Percentiles rank a stretch among this genome's conserved stretches.
Evolutionary conservation across 2,113 vertebrate species (phyloP).

Genomic region (Scopus umbretta): DNA sequence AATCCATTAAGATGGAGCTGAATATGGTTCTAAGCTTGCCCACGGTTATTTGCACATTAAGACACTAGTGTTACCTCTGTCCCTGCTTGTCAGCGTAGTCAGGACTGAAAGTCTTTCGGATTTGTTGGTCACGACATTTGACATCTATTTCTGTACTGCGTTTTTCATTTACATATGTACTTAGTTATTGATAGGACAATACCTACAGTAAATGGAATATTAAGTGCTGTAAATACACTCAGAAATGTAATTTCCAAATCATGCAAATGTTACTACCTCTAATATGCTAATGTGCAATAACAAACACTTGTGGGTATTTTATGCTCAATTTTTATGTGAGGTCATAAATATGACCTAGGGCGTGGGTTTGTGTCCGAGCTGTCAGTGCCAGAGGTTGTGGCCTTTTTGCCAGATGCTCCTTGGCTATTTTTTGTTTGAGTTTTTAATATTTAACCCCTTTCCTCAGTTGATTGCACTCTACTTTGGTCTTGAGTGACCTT

Average conservation of each 20-base stretch:
- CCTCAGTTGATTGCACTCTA: background rate
- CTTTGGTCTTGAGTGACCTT: conserved; percentile 8
- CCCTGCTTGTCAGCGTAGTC: background rate
- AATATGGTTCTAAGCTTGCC: background rate
- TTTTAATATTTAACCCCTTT: conserved; percentile 47
- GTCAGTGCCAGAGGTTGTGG: background rate
- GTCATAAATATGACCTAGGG: background rate
- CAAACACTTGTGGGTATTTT: background rate
- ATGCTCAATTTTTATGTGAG: background rate
- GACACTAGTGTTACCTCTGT: background rate
- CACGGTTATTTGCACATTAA: background rate
- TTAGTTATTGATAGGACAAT: background rate
- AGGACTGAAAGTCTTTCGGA: background rate
- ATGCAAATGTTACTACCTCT: background rate
- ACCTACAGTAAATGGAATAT: background rate
- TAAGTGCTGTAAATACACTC: background rate
- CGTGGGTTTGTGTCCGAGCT: background rate
- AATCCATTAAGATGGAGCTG: background rate
- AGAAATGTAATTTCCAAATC: background rate
- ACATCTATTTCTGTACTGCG: background rate
- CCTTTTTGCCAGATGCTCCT: background rate
- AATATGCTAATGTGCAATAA: background rate
- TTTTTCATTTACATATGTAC: background rate
- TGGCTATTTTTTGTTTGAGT: background rate
- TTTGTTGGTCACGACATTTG: background rate